These are phyloP conservation scores for Trissolcus basalis DNA, from an alignment of 1,140 invertebrate species.

Conservation along the genomic window DNA sequence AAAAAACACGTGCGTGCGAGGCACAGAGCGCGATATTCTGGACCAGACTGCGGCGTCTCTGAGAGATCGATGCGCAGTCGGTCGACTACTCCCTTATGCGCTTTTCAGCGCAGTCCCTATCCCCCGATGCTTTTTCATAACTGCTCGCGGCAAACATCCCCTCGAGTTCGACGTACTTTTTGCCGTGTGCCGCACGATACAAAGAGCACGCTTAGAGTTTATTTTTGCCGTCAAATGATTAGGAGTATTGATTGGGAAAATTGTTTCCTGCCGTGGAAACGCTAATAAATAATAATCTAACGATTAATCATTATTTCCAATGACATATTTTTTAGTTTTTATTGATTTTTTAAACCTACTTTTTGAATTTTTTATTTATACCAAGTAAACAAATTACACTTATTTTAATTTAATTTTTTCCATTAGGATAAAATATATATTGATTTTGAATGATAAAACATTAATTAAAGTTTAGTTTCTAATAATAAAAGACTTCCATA, in stretches of 20 bases:
- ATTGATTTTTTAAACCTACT: too few relatives aligned
- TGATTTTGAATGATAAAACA: too few relatives aligned
- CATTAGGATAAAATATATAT: too few relatives aligned
- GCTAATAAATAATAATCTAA: too few relatives aligned
- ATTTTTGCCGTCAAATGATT: neutral
- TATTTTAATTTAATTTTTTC: too few relatives aligned
- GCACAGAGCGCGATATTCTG: constrained; percentile 64
- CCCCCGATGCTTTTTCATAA: constrained; percentile 37
- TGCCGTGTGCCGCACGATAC: constrained; percentile 9
- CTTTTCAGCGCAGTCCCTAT: constrained; percentile 57
- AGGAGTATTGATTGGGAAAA: neutral
- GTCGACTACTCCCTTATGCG: constrained; percentile 49
- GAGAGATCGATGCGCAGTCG: constrained; percentile 67
- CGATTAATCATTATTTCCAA: too few relatives aligned
- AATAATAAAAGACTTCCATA: too few relatives aligned
- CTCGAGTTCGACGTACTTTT: constrained; percentile 39
- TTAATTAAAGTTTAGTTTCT: too few relatives aligned
- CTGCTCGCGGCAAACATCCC: constrained; percentile 31
- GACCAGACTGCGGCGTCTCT: constrained; percentile 65
- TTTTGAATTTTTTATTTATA: too few relatives aligned
- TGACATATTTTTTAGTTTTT: too few relatives aligned
- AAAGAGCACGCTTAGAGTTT: neutral
- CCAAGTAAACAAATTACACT: too few relatives aligned
- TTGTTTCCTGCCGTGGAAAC: neutral
- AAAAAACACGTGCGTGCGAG: constrained; percentile 47